These are phyloP conservation scores for Mythimna ferrago DNA, from an alignment of 2,888 invertebrate species.

Conservation along the genomic window DNA sequence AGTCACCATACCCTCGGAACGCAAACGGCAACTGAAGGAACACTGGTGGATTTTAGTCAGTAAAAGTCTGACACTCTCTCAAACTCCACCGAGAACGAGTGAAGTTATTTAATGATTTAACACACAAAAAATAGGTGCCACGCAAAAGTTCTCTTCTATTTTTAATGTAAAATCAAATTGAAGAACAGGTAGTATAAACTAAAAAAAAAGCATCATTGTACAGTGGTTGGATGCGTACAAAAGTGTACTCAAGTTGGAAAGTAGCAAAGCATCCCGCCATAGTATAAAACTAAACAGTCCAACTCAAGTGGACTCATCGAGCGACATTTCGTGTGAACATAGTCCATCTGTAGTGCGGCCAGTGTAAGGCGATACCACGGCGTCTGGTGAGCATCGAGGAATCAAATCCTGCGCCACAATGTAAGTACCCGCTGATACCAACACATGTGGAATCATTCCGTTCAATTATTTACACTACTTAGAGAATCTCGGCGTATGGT, in stretches of 20 bases:
- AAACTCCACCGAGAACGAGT: too few species aligned
- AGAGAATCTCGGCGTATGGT: constrained; percentile 40
- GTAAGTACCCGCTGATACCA: constrained; percentile 69
- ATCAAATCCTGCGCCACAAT: constrained; percentile 78
- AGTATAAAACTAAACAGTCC: constrained; percentile 58
- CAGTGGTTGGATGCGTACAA: neutral
- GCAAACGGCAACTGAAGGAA: too few species aligned
- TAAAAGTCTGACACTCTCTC: too few species aligned
- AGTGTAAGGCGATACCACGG: constrained; percentile 84
- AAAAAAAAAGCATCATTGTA: neutral
- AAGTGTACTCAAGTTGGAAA: constrained; percentile 44
- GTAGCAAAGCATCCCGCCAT: constrained; percentile 43
- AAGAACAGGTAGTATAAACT: neutral
- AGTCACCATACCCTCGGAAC: too few species aligned
- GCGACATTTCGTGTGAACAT: constrained; percentile 85
- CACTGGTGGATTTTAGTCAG: too few species aligned
- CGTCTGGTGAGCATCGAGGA: constrained; percentile 86
- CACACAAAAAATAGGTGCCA: too few species aligned
- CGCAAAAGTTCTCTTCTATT: too few species aligned
- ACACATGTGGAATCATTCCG: constrained; percentile 85
- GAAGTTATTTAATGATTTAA: too few species aligned
- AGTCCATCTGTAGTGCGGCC: constrained; percentile 71
- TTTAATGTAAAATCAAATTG: too few species aligned
- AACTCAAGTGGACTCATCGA: constrained; percentile 71
- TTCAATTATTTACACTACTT: constrained; percentile 65